phyloP scores from a whole-genome alignment of 2,888 invertebrate species.

The Ennomos erosarius region DNA sequence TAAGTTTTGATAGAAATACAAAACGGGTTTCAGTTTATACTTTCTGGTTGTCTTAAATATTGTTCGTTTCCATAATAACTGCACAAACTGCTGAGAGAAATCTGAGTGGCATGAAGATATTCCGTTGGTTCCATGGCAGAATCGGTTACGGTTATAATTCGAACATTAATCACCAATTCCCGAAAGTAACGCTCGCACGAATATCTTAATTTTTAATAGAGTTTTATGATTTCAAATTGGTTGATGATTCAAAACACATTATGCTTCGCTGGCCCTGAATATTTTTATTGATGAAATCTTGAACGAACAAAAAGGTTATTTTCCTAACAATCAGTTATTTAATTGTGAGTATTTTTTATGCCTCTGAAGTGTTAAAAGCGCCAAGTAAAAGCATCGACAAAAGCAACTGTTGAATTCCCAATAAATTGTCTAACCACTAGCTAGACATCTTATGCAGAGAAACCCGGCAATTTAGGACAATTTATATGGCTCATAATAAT shows the following conservation, averaged over 20 bases:
- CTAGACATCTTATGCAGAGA: background rate
- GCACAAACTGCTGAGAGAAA: constrained; percentile 19
- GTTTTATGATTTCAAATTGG: constrained; percentile 10
- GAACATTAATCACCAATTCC: constrained; percentile 28
- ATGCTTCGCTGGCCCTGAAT: background rate
- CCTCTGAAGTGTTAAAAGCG: no score
- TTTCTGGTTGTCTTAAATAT: no score
- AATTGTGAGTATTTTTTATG: no score
- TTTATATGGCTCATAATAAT: constrained; percentile 15
- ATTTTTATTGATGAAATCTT: no score
- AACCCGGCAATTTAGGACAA: constrained; percentile 18
- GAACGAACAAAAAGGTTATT: no score
- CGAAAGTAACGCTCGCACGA: constrained; percentile 23
- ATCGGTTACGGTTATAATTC: constrained; percentile 18
- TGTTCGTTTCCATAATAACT: constrained; percentile 19
- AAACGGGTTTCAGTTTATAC: no score
- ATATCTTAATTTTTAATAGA: background rate
- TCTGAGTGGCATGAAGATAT: constrained; percentile 34
- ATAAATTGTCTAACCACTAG: constrained; percentile 5
- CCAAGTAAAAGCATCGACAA: background rate
- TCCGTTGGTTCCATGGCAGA: constrained; percentile 28
- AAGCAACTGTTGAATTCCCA: background rate
- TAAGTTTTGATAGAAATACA: no score
- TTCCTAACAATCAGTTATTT: no score
- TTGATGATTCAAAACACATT: constrained; percentile 2